These are phyloP conservation scores for Clitarchus hookeri DNA, from an alignment of 2,888 invertebrate species.

Conservation along the genomic window DNA sequence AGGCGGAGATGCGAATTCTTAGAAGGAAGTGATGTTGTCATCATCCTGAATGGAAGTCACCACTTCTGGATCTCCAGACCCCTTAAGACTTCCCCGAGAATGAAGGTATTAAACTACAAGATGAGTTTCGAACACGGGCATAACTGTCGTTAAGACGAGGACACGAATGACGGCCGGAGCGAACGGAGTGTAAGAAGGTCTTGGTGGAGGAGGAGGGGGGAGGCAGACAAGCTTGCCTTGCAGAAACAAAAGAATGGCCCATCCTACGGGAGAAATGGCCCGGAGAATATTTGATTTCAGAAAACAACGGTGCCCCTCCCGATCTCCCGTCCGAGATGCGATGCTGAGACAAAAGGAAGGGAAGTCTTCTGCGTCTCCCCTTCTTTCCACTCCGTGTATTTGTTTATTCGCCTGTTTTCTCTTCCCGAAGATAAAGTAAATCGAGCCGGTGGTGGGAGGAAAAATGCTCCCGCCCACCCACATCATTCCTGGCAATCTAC, in stretches of 20 bases:
- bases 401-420: constrained; percentile 14
- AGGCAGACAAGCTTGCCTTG: background rate
- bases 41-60: background rate
- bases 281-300: constrained; percentile 39
- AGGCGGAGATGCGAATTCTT: background rate
- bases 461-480: background rate
- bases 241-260: constrained; percentile 38
- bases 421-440: background rate
- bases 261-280: constrained; percentile 35
- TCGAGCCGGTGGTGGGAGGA: background rate
- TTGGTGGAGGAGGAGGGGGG: background rate
- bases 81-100: background rate
- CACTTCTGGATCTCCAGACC: background rate
- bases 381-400: constrained; percentile 14
- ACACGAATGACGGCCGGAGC: background rate
- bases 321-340: constrained; percentile 19
- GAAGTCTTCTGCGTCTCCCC: background rate
- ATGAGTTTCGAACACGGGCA: background rate
- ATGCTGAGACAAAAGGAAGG: background rate
- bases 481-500: background rate
- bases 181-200: background rate
- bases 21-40: background rate
- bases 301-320: constrained; percentile 31
- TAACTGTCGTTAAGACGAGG: background rate
- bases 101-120: background rate